phyloP scores from a whole-genome alignment of 2,797 vertebrate genomes.

The Okamejei kenojei region DNA sequence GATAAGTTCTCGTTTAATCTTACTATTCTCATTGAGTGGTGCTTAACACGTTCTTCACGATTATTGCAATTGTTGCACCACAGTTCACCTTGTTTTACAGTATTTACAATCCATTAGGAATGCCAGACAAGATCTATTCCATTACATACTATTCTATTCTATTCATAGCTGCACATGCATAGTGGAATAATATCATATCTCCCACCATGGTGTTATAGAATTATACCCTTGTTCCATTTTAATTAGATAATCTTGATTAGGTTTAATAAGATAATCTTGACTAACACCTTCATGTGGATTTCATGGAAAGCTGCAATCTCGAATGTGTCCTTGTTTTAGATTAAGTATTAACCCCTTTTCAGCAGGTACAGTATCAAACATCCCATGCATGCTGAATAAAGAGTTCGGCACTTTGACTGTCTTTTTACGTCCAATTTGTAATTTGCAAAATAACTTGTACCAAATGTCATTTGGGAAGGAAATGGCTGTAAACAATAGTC shows the following conservation, averaged over 20 bases:
- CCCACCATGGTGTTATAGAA: neutral
- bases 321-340: neutral
- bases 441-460: no score
- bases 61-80: neutral
- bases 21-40: neutral
- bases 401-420: no score
- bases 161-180: neutral
- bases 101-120: neutral
- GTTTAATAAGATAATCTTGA: neutral
- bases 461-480: no score
- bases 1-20: no score
- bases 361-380: neutral
- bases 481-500: no score
- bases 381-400: neutral
- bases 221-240: neutral
- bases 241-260: no score
- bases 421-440: neutral
- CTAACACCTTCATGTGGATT: neutral
- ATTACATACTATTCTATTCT: neutral
- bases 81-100: neutral
- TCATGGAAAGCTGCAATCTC: neutral
- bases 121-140: neutral
- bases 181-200: neutral
- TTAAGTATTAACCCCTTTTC: neutral
- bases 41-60: neutral